Evolutionary conservation across 2,888 invertebrate genomes (phyloP), one percentile per base, ranked within the genome.

Genomic region (Cosmia trapezina): DNA sequence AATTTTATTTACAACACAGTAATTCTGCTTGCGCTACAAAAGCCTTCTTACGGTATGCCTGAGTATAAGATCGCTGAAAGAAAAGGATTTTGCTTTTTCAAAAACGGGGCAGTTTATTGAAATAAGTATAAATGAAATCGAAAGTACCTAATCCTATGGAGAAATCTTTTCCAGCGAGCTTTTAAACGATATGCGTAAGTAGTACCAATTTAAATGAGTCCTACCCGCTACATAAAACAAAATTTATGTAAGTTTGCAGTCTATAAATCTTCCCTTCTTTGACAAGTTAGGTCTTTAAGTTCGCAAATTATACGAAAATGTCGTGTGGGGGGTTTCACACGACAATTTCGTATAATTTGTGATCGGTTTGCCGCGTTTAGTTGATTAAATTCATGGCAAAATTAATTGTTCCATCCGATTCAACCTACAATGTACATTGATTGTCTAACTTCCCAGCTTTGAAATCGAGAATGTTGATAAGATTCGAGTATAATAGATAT

Each of bases 41-140:
- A 83, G 73, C 69, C 76, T 78, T 83, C 73, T 69, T 19, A 45
- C 57, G 62, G 62, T 76, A 62, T 73, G 69, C 84, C 73, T 77
- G 76, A 83, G 80, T 79, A 81, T 74, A n/a, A n/a, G 77, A 78
- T 78, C 45, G 75, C 47, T 70, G 28, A 70, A 80, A 43, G 57
- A 62, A 1, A 33, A 22, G 17, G 37, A 59, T 19, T 69, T 63
- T 56, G 3, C n/a, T 47, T 61, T 72, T 61, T 49, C 9, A 19
- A 37, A 71, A 47, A 22, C 19, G 49, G 22, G 45, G 14, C 47
- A 63, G 11, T 54, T 47, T 33, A 9, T 57, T 68, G 72, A 53
- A 74, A 76, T 54, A 68, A 56, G 56, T 70, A 37, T 71, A n/a
- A n/a, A 54, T 53, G 53, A 22, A 66, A 65, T 56, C 51, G 61